phyloP scores from a whole-genome alignment of 2,113 vertebrate species.

The Rynchops niger region DNA sequence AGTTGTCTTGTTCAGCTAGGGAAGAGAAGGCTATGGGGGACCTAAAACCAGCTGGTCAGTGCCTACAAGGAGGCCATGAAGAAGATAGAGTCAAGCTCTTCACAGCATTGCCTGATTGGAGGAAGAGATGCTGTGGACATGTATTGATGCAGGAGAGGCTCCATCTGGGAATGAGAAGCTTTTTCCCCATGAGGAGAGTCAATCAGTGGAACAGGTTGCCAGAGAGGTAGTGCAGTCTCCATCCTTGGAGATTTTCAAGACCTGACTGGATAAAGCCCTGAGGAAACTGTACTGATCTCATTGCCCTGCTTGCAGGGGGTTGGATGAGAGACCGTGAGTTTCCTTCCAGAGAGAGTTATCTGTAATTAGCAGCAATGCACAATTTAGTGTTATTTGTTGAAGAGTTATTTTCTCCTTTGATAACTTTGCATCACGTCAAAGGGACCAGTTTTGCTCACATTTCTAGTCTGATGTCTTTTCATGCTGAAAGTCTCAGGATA shows the following conservation, averaged over 20 bases:
- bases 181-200: neutral
- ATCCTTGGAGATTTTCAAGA: neutral
- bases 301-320: neutral
- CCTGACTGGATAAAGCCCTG: neutral
- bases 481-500: neutral
- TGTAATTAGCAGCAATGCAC: neutral
- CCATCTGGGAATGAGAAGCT: neutral
- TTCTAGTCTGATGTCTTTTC: neutral
- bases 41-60: neutral
- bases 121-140: neutral
- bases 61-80: neutral
- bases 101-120: neutral
- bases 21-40: neutral
- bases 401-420: neutral
- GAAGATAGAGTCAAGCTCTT: neutral
- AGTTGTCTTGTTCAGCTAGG: neutral
- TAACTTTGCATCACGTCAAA: neutral
- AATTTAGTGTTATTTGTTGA: neutral
- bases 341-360: accelerated
- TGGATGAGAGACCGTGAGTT: neutral
- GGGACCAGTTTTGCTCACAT: neutral
- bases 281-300: neutral
- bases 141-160: neutral
- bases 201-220: neutral
- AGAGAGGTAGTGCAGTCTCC: neutral